Conservation (phyloP, 1,140 invertebrate genomes). For the Kradibia gibbosae region DNA sequence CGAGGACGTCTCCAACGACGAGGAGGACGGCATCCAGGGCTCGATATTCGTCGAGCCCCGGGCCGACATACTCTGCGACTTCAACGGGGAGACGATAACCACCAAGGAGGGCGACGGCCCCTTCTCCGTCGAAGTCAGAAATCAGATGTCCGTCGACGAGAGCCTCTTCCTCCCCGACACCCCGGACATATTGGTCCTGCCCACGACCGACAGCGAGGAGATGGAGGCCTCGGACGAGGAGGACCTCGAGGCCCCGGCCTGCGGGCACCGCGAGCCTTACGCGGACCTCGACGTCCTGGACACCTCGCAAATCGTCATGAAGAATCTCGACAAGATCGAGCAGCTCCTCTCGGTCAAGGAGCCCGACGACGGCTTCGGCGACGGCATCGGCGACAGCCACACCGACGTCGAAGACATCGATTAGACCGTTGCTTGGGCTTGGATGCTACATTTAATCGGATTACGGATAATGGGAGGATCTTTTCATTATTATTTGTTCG, state of each 20-base stretch:
- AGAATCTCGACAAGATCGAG: conserved; percentile 64
- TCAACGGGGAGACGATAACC: conserved; percentile 66
- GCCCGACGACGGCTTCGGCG: conserved; percentile 52
- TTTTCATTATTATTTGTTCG: too few relatives aligned
- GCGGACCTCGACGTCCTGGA: conserved; percentile 61
- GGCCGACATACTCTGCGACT: conserved; percentile 63
- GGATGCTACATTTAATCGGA: neutral
- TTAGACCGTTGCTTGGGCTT: conserved; percentile 47
- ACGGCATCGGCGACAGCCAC: conserved; percentile 61
- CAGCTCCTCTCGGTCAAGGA: conserved; percentile 56
- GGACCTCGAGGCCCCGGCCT: conserved; percentile 57
- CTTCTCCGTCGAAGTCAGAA: conserved; percentile 68
- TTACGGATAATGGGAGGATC: too few relatives aligned
- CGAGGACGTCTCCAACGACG: conserved; percentile 67
- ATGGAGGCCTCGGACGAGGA: conserved; percentile 67
- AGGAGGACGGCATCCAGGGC: conserved; percentile 53
- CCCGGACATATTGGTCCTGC: conserved; percentile 58
- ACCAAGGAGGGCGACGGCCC: conserved; percentile 71
- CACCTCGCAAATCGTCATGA: conserved; percentile 67
- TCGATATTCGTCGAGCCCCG: conserved; percentile 58
- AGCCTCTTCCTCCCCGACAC: neutral
- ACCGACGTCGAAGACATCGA: conserved; percentile 70
- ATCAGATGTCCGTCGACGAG: conserved; percentile 63
- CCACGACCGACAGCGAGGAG: conserved; percentile 67
- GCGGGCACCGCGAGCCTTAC: conserved; percentile 50